Evolutionary conservation across 37 sponge, comb jelly and placozoan species (phyloP).

Genomic region (Ianthella basta): DNA sequence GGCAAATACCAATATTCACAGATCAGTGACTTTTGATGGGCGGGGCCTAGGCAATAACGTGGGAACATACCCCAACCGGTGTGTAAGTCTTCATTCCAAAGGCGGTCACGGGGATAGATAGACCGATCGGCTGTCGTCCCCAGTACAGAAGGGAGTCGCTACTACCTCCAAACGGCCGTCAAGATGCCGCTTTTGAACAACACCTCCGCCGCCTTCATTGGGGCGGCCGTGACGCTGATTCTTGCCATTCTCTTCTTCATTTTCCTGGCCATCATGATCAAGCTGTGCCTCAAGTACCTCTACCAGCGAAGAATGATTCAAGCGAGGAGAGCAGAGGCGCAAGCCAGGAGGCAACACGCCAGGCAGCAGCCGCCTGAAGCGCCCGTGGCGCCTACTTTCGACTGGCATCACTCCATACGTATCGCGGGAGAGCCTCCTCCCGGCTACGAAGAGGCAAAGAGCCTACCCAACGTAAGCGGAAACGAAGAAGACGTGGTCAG

Average conservation of each 20-base stretch:
- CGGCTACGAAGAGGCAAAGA: conserved; percentile 66
- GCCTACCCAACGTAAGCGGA: conserved; percentile 32
- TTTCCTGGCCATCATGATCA: conserved; percentile 70
- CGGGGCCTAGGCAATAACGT: too few species aligned
- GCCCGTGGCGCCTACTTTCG: conserved; percentile 71
- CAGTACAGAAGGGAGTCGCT: too few species aligned
- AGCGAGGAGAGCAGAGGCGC: conserved; percentile 16
- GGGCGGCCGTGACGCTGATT: conserved; percentile 79
- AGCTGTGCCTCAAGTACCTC: conserved; percentile 73
- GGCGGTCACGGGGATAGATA: too few species aligned
- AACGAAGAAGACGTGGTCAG: conserved; percentile 6
- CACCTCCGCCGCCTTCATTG: conserved; percentile 70
- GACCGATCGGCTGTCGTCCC: too few species aligned
- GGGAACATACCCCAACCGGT: too few species aligned
- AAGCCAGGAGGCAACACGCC: conserved; percentile 23
- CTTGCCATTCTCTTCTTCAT: conserved; percentile 79
- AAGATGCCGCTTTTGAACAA: conserved; percentile 9
- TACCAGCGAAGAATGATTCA: conserved; percentile 16
- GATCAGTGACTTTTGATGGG: neutral
- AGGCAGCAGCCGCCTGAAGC: conserved; percentile 21
- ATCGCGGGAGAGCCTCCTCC: conserved; percentile 81
- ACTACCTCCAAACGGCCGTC: too few species aligned
- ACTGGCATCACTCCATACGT: conserved; percentile 83
- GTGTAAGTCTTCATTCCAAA: too few species aligned
- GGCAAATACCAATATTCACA: neutral